A percentile compares a stretch with the other conserved stretches of the same genome.
Evolutionary conservation across 2,888 invertebrate genomes (phyloP).

Genomic region (Diarsia mendica): DNA sequence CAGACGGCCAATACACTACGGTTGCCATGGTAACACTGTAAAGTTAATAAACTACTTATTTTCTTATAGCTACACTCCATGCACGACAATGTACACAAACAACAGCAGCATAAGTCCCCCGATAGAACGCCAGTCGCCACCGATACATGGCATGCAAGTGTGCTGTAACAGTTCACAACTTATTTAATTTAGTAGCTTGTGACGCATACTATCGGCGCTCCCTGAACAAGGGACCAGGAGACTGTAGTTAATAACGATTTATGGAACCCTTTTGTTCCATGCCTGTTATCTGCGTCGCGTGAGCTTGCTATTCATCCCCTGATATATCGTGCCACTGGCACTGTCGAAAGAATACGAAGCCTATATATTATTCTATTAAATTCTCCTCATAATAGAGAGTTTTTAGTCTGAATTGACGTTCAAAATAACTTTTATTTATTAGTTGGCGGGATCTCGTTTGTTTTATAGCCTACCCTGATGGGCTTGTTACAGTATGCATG

Average conservation of each 20-base stretch:
- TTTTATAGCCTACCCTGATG: conserved; percentile 36
- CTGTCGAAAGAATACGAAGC: conserved; percentile 79
- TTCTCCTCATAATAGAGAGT: conserved; percentile 26
- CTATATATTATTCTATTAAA: conserved; percentile 70
- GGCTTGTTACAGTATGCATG: conserved; percentile 18
- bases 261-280: conserved; percentile 88
- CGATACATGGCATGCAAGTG: conserved; percentile 13
- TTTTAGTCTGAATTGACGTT: conserved; percentile 19
- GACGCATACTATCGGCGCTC: conserved; percentile 69
- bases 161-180: conserved; percentile 48
- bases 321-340: conserved; percentile 83
- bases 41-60: neutral
- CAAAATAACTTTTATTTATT: conserved; percentile 33
- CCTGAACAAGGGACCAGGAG: conserved; percentile 81
- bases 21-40: neutral
- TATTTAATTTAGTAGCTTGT: conserved; percentile 60
- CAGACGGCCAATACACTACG: neutral
- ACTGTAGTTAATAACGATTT: conserved; percentile 88
- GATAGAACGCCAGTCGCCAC: conserved; percentile 1
- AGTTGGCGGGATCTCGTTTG: conserved; percentile 17
- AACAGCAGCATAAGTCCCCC: neutral
- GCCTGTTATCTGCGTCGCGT: conserved; percentile 84
- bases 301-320: conserved; percentile 85
- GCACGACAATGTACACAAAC: neutral
- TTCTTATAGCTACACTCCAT: neutral